These are phyloP conservation scores for Pyrochroa serraticornis DNA, from an alignment of 2,888 invertebrate species.

Conservation along the genomic window DNA sequence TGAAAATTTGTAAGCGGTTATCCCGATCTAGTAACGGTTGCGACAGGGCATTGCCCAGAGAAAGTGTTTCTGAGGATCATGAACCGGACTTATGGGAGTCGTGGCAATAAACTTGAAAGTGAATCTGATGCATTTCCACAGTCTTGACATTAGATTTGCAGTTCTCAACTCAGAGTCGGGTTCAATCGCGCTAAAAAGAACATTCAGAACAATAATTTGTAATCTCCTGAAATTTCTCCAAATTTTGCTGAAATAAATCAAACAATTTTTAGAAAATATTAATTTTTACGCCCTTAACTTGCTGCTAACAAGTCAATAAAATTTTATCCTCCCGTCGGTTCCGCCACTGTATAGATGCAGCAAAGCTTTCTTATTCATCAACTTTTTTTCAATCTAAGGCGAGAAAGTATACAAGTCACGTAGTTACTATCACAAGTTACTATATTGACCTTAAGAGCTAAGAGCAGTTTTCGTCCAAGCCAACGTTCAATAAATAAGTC, in stretches of 20 bases:
- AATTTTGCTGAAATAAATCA: too few relatives aligned
- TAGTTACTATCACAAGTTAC: background rate
- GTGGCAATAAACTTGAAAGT: conserved; percentile 36
- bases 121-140: conserved; percentile 10
- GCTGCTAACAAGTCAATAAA: too few relatives aligned
- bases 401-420: background rate
- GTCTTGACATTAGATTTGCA: background rate
- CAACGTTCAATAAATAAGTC: too few relatives aligned
- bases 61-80: conserved; percentile 49
- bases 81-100: conserved; percentile 27
- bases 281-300: too few relatives aligned
- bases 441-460: background rate
- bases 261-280: too few relatives aligned
- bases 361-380: background rate
- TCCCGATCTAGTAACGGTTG: conserved; percentile 40
- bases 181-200: too few relatives aligned
- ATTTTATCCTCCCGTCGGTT: background rate
- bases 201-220: too few relatives aligned
- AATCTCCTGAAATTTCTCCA: too few relatives aligned
- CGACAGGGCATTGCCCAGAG: conserved; percentile 52
- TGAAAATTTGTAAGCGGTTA: conserved; percentile 33
- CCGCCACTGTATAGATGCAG: background rate
- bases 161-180: too few relatives aligned
- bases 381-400: background rate
- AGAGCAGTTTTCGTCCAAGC: background rate